Conservation (phyloP, 2,888 invertebrate species). For the Platynereis dumerilii region DNA sequence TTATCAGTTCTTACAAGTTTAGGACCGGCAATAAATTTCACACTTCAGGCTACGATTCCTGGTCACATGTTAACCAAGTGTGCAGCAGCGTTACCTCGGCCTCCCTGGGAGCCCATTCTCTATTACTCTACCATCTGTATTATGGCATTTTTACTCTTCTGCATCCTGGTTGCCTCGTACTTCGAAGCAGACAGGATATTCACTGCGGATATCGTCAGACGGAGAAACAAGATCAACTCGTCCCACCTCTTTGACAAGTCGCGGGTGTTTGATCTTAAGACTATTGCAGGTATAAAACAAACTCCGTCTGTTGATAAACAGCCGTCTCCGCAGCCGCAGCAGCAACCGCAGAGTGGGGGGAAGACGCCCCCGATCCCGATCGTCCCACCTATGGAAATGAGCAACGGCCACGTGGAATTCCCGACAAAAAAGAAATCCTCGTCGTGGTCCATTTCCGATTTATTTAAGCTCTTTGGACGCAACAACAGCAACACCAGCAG, state of each 20-base stretch:
- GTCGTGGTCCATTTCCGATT: no score
- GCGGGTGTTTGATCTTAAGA: constrained; percentile 63
- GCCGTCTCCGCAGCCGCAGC: no score
- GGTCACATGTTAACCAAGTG: constrained; percentile 74
- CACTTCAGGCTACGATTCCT: constrained; percentile 74
- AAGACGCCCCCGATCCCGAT: no score
- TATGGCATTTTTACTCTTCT: constrained; percentile 69
- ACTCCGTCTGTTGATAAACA: no score
- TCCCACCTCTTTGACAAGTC: constrained; percentile 69
- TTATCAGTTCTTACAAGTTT: constrained; percentile 62
- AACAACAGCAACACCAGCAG: no score
- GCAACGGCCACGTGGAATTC: constrained; percentile 41
- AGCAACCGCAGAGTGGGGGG: no score
- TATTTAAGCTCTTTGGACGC: no score
- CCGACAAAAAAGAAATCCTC: constrained; percentile 23
- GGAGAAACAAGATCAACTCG: constrained; percentile 64
- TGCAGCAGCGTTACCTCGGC: constrained; percentile 74
- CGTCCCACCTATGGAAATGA: no score
- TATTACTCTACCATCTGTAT: constrained; percentile 68
- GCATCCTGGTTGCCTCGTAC: constrained; percentile 73
- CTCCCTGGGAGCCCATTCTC: constrained; percentile 77
- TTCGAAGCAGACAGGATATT: constrained; percentile 77
- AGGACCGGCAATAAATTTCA: constrained; percentile 70
- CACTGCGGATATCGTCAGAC: constrained; percentile 58
- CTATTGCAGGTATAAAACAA: constrained; percentile 46